Percentiles rank a stretch among this genome's conserved stretches.
phyloP scores from a whole-genome alignment of 2,888 invertebrate genomes.

The Protonemura montana region DNA sequence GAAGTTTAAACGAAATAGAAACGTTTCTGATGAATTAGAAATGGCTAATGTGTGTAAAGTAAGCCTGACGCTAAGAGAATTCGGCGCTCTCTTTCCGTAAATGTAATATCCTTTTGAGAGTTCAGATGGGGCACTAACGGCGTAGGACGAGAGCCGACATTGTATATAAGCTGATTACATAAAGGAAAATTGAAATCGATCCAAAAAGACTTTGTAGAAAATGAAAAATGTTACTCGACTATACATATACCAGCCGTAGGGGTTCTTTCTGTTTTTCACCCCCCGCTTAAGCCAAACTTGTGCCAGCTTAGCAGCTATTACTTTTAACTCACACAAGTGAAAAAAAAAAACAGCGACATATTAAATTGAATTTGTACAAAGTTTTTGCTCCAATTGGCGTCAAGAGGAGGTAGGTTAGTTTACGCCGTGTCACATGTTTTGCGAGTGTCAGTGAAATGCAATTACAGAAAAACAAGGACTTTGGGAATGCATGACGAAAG shows the following conservation, averaged over 20 bases:
- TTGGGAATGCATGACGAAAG: not conserved
- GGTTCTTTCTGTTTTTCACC: not conserved
- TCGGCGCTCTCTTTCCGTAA: constrained; percentile 4
- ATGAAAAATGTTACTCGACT: constrained; percentile 43
- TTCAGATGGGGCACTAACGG: constrained; percentile 19
- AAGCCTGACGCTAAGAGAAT: constrained; percentile 4
- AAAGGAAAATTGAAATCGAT: constrained; percentile 47
- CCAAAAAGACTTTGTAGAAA: constrained; percentile 38
- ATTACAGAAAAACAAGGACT: not conserved
- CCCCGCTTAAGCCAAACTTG: constrained; percentile 28
- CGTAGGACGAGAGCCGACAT: constrained; percentile 32
- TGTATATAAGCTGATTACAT: constrained; percentile 44
- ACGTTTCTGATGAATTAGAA: constrained; percentile 44
- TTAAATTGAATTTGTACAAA: constrained; percentile 35
- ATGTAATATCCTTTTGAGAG: constrained; percentile 44
- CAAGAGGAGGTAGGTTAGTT: not conserved
- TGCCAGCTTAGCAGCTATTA: constrained; percentile 36
- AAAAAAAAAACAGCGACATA: constrained; percentile 32
- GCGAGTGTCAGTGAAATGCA: not conserved
- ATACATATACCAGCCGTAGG: not conserved
- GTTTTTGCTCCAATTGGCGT: not conserved
- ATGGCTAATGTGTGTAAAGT: constrained; percentile 31
- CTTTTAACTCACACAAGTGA: constrained; percentile 26
- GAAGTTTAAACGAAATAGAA: constrained; percentile 31
- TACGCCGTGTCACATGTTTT: not conserved